Evolutionary conservation across 2,113 vertebrate species (phyloP), one percentile per base, ranked within the genome.

Genomic region (Chaetodon trifascialis): DNA sequence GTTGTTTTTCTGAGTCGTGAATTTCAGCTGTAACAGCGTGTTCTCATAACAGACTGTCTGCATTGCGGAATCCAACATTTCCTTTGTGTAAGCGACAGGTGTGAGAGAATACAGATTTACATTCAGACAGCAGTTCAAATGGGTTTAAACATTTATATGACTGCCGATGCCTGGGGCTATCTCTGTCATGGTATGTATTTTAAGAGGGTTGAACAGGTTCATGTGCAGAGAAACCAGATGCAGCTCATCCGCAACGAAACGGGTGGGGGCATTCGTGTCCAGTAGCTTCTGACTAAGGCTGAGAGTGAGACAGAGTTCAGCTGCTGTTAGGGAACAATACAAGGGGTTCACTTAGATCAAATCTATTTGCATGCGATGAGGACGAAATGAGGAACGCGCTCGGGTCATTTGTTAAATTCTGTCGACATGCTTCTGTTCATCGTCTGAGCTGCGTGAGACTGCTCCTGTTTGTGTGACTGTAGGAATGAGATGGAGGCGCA

Each of bases 21-120:
- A 65, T 38, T n/a, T 64, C 64, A 30, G 47, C 55, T 63, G 73
- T 74, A 84, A 83, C 83, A 82, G 2, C 40, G 16, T 89, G 85
- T 87, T 63, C 83, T 69, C 17, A n/a, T 21, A 23, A 12, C 17
- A 5, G 21, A 59, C 4, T 2, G 49, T 38, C 46, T 23, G 64
- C 34, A 9, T 21, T 2, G 23, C 19, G 8, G 58, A 54, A 73
- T 67, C 54, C 2, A 17, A 7, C 23, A 51, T 70, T 81, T 77
- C 44, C 52, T 80, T 70, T 88, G 65, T 70, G 64, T 16, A 9
- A 51, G 70, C 52, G 17, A 75, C 91, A 90, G 88, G 88, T 93
- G 89, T 7, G 62, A 78, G 51, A 75, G 56, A 74, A 63, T 54
- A 36, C 56, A 83, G 69, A 78, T 85, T 79, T 66, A 38, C 66